Evolutionary conservation across 2,888 invertebrate species (phyloP), one percentile per base, ranked within the genome.

Genomic region (Sesia apiformis): DNA sequence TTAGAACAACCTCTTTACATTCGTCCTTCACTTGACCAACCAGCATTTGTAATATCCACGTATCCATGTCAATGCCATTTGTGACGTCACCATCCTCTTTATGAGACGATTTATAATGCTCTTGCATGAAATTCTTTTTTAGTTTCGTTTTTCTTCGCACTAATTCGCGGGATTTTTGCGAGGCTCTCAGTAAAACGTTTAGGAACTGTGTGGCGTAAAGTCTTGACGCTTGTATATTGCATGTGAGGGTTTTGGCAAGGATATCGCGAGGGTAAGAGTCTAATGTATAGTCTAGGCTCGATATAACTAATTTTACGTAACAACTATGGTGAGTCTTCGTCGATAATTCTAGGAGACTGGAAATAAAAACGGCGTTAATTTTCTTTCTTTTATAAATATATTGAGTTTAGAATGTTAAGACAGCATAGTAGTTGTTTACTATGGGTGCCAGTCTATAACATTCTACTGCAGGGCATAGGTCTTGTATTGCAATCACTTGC

Each of bases 121-220:
- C 84, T 57, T 80, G 75, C 4, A 74, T 61, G 38, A 76, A 67
- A 61, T 76, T 78, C 63, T 78, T 84, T 64, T 86, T 86, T 55
- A 86, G 63, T 57, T 87, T 88, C 0, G 84, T 73, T 61, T 88
- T 89, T 56, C 81, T 78, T 46, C 89, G 70, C 1, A 89, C 75
- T 41, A 90, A 61, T 53, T 90, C 90, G 3, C 76, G 71, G 0
- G 88, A 87, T 59, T 85, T 88, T 46, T 83, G 73, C 49, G 93
- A 92, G 1, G 95, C 94, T 59, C 98, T 91, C 55, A 98, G 86
- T 63, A 99, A 84, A 5, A 98, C 94, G 60, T 96, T 93, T 62
- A 99, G 90, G 81, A 98, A 96, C 79, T 97, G 96, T 1, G 98
- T 98, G 0, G 97, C 94, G 84, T 98, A 99, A 49, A 98, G 82